Conservation (phyloP, 2,888 invertebrate genomes). For the Yponomeuta sedellus region DNA sequence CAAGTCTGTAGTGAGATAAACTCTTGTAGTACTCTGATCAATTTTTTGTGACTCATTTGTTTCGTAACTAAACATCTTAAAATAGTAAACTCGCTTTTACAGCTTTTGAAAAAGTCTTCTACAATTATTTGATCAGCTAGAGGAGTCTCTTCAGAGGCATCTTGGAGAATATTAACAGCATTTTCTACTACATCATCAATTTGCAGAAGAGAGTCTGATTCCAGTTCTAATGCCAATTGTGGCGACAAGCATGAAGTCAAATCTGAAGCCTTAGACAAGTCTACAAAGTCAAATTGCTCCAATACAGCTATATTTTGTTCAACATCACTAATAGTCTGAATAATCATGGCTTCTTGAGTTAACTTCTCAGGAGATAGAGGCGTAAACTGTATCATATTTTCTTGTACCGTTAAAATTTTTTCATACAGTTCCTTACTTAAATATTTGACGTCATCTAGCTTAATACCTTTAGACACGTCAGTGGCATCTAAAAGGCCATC, state of each 20-base stretch:
- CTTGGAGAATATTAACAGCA: slow-evolving; percentile 45
- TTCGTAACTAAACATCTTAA: slow-evolving; percentile 46
- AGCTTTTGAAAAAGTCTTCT: slow-evolving; percentile 51
- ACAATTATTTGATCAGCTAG: slow-evolving; percentile 44
- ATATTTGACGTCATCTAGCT: slow-evolving; percentile 43
- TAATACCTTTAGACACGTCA: slow-evolving; percentile 42
- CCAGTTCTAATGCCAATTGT: slow-evolving; percentile 41
- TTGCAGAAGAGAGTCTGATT: slow-evolving; percentile 44
- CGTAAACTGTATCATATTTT: slow-evolving; percentile 50
- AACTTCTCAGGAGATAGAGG: slow-evolving; percentile 35
- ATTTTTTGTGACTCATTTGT: slow-evolving; percentile 45
- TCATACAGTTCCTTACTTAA: slow-evolving; percentile 50
- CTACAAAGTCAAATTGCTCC: slow-evolving; percentile 55
- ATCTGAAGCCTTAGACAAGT: slow-evolving; percentile 48
- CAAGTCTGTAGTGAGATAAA: slow-evolving; percentile 41
- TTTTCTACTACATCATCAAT: slow-evolving; percentile 47
- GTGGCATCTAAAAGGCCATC: slow-evolving; percentile 44
- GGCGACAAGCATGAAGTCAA: slow-evolving; percentile 38
- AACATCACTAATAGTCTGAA: slow-evolving; percentile 51
- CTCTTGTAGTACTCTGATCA: slow-evolving; percentile 56
- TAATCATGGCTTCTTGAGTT: slow-evolving; percentile 47
- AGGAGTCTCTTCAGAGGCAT: slow-evolving; percentile 37
- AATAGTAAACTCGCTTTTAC: slow-evolving; percentile 51
- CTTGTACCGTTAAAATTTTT: slow-evolving; percentile 45
- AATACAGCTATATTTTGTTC: slow-evolving; percentile 55